phyloP scores from a whole-genome alignment of 2,113 vertebrate genomes.

The Pongo abelii region DNA sequence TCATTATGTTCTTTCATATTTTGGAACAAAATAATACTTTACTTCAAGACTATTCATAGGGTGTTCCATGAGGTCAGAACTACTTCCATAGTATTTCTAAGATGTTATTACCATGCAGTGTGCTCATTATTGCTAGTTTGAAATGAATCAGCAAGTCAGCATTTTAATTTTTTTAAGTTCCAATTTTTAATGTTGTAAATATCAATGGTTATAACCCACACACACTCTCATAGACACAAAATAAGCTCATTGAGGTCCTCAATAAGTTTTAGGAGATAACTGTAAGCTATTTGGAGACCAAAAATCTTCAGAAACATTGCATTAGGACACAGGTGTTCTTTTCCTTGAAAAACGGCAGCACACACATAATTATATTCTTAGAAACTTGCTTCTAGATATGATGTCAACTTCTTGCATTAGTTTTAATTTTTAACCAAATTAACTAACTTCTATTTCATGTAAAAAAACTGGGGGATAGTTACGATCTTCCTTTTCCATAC shows the following conservation, averaged over 20 bases:
- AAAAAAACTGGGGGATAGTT: not conserved
- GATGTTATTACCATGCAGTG: not conserved
- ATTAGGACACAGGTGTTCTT: not conserved
- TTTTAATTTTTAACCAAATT: not conserved
- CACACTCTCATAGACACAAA: not conserved
- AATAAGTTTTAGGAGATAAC: not conserved
- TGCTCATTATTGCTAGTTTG: conserved; percentile 11
- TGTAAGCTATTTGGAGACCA: not conserved
- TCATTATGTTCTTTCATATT: not conserved
- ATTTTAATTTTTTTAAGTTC: not conserved
- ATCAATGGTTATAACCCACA: not conserved
- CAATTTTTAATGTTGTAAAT: not conserved
- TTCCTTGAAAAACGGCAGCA: not conserved
- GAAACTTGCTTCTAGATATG: not conserved
- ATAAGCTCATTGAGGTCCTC: not conserved
- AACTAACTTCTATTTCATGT: not conserved
- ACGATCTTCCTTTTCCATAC: not conserved
- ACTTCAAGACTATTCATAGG: not conserved
- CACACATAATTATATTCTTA: not conserved
- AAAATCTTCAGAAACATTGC: not conserved
- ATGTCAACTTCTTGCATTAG: not conserved
- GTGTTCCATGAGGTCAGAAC: not conserved
- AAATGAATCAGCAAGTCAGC: not conserved
- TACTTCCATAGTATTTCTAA: not conserved
- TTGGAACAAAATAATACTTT: not conserved